Conservation (phyloP, 92 coral and sea anemone genomes). For the Blastomussa wellsi region DNA sequence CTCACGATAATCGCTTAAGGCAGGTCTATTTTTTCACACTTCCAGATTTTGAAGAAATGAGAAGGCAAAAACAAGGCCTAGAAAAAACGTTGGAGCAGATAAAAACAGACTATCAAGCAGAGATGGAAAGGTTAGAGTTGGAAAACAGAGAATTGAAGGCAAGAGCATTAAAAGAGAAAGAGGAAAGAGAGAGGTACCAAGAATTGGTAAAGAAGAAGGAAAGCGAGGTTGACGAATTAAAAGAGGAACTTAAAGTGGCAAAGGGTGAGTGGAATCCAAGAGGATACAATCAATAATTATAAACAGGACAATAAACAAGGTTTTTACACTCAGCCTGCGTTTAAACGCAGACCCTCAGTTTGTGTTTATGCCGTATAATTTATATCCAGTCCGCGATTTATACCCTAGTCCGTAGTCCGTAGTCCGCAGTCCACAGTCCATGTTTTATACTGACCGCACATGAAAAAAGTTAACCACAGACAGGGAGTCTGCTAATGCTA, state of each 20-base stretch:
- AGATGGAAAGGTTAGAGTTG: slow-evolving; percentile 7
- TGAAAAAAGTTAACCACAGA: not conserved
- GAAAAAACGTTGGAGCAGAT: not conserved
- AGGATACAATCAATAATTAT: slow-evolving; percentile 4
- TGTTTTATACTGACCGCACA: too few species aligned
- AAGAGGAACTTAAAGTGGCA: not conserved
- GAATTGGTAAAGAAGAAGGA: slow-evolving; percentile 9
- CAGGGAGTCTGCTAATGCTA: not conserved
- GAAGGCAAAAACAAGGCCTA: not conserved
- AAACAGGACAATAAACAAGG: slow-evolving; percentile 13
- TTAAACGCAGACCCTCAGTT: too few species aligned
- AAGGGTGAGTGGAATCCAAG: slow-evolving; percentile 8
- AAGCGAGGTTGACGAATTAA: not conserved
- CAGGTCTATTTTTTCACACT: slow-evolving; percentile 12
- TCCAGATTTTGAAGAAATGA: slow-evolving; percentile 1
- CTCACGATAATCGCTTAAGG: not conserved
- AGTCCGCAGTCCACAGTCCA: too few species aligned
- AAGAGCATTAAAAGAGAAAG: slow-evolving; percentile 15
- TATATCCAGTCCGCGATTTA: too few species aligned
- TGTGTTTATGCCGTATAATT: too few species aligned
- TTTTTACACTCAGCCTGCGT: too few species aligned
- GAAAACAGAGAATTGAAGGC: slow-evolving; percentile 20
- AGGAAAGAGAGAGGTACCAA: slow-evolving; percentile 26
- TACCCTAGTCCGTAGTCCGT: too few species aligned
- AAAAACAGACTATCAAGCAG: slow-evolving; percentile 12